Evolutionary conservation across 2,888 invertebrate species (phyloP), one percentile per base, ranked within the genome.

Genomic region (Barypeithes pellucidus): DNA sequence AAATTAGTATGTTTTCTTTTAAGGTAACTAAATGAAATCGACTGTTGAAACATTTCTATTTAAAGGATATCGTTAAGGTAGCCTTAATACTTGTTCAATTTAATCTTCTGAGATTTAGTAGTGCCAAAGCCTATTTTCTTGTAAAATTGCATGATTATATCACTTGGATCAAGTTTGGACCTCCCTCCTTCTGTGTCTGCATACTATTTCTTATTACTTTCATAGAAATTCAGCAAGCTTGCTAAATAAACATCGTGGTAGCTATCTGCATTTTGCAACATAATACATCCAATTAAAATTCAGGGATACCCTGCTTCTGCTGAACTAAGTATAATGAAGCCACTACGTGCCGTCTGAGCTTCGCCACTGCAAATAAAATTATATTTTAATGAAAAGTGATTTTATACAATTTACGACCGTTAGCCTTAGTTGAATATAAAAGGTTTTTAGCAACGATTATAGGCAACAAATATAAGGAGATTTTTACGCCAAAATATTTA

Each of bases 371-470:
- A 74, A 74, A 74, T 74, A 74, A 74, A 74, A 74, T 74, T 74
- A 74, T 67, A 52, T 57, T 74, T 74, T 73, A 70, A 74, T 74
- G 70, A 74, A 71, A 70, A 71, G 67, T 67, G 70, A 74, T 74
- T 74, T 74, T 62, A 52, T 47, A 52, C 54, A 63, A 73, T 69
- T 73, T 73, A 66, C 18, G 60, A 16, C 20, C 50, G 45, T 59
- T 59, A 61, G 29, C 50, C 59, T 33, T 68, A 68, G 22, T 50
- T 22, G 22, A 50, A 22, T 50, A 22, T 50, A 50, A 50, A 50
- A 50, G 50, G 22, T 50, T 50, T 50, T 50, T 29, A 29, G 45
- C 9, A 39, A 39, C 43, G 43, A 39, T n/a, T 11, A 39, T 3
- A 39, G 39, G 39, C 12, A 39, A 39, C 11, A n/a, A 39, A 36